phyloP scores from a whole-genome alignment of 2,888 invertebrate species.

The Pandemis corylana region DNA sequence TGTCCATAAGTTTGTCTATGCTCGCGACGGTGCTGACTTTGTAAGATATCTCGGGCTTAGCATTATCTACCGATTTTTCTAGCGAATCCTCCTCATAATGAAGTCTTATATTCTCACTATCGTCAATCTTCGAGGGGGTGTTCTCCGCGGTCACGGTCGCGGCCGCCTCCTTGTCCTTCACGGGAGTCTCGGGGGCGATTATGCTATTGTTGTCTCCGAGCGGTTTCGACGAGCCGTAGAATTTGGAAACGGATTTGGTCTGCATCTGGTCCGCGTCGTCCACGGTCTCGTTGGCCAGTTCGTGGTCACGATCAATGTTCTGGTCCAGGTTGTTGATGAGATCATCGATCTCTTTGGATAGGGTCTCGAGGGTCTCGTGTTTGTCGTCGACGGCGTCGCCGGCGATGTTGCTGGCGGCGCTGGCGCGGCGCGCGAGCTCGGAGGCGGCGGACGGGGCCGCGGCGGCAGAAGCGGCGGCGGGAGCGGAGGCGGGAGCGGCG shows the following conservation, averaged over 20 bases:
- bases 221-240: constrained; percentile 72
- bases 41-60: constrained; percentile 69
- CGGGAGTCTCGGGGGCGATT: constrained; percentile 68
- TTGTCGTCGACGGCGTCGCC: constrained; percentile 66
- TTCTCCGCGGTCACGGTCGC: constrained; percentile 63
- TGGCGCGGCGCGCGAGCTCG: constrained; percentile 13
- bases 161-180: constrained; percentile 66
- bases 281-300: constrained; percentile 53
- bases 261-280: constrained; percentile 58
- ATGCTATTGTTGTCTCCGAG: constrained; percentile 70
- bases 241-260: constrained; percentile 69
- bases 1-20: constrained; percentile 81
- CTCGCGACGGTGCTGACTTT: constrained; percentile 74
- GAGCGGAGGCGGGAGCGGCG: background rate
- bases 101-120: constrained; percentile 77
- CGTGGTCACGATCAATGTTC: constrained; percentile 72
- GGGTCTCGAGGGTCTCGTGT: constrained; percentile 74
- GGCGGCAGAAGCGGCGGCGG: background rate
- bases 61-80: constrained; percentile 68
- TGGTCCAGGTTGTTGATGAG: constrained; percentile 78
- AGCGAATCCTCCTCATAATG: constrained; percentile 77
- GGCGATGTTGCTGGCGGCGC: constrained; percentile 58
- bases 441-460: background rate
- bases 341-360: constrained; percentile 79
- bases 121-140: constrained; percentile 75